Percentiles rank a stretch among this genome's conserved stretches.
Evolutionary conservation across 2,888 invertebrate species (phyloP).

Genomic region (Campoplex nolae): DNA sequence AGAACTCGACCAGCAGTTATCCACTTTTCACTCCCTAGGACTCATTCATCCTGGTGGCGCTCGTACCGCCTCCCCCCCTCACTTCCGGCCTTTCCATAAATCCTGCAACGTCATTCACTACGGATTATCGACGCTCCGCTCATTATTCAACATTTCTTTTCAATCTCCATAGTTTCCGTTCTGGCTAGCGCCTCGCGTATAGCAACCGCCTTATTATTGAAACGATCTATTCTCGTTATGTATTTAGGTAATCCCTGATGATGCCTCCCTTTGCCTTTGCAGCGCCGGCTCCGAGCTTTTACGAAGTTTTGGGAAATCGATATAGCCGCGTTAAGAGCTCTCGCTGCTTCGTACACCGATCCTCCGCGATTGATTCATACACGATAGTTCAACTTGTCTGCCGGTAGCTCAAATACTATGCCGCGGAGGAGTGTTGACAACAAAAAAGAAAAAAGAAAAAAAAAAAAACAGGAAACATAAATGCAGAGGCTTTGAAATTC

Average conservation of each 20-base stretch:
- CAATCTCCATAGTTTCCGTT: constrained; percentile 61
- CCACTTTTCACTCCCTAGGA: constrained; percentile 24
- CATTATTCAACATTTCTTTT: constrained; percentile 70
- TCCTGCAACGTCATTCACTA: constrained; percentile 66
- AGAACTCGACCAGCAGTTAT: not conserved
- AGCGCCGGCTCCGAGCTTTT: not conserved
- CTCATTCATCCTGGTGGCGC: constrained; percentile 35
- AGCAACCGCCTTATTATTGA: not conserved
- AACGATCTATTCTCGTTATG: constrained; percentile 38
- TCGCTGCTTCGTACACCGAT: not conserved
- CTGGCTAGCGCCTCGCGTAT: constrained; percentile 8
- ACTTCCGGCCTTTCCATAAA: constrained; percentile 59
- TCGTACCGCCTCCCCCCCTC: constrained; percentile 25
- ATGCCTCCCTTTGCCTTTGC: not conserved
- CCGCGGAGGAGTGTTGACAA: too few species aligned
- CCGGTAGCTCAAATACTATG: not conserved
- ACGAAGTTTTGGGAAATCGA: not conserved
- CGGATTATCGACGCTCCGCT: constrained; percentile 68
- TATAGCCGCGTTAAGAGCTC: too few species aligned
- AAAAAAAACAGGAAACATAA: not conserved
- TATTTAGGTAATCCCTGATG: not conserved
- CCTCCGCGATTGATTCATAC: not conserved
- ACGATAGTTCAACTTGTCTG: not conserved
- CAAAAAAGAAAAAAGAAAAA: not conserved
- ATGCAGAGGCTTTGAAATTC: not conserved